These are phyloP conservation scores for Illadopsis cleaveri DNA, from an alignment of 2,113 vertebrate genomes.

Conservation along the genomic window DNA sequence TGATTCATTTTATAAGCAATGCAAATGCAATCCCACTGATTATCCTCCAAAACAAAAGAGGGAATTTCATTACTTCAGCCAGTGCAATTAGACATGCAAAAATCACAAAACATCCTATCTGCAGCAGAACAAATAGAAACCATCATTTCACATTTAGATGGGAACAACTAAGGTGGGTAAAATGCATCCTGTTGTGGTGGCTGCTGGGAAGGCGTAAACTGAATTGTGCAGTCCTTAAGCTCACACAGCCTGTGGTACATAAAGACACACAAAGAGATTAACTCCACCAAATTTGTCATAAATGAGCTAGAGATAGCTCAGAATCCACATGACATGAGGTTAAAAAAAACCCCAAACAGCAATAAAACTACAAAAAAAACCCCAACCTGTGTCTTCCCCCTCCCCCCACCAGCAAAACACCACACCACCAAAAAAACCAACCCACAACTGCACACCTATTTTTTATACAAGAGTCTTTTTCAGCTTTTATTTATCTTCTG, in stretches of 20 bases:
- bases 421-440: neutral
- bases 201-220: neutral
- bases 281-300: neutral
- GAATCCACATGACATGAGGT: neutral
- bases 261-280: neutral
- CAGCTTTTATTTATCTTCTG: neutral
- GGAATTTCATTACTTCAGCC: conserved; percentile 68
- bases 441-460: neutral
- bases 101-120: conserved; percentile 4
- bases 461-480: neutral
- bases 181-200: neutral
- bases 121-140: conserved; percentile 32
- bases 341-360: rapidly evolving
- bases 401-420: neutral
- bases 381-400: neutral
- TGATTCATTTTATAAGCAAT: conserved; percentile 62
- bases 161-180: neutral
- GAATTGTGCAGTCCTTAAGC: neutral
- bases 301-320: neutral
- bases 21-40: conserved; percentile 74
- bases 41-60: conserved; percentile 71
- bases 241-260: neutral
- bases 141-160: neutral
- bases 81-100: conserved; percentile 34
- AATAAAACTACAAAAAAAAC: neutral